Evolutionary conservation across 2,113 vertebrate genomes (phyloP).

Genomic region (Colossoma macropomum): DNA sequence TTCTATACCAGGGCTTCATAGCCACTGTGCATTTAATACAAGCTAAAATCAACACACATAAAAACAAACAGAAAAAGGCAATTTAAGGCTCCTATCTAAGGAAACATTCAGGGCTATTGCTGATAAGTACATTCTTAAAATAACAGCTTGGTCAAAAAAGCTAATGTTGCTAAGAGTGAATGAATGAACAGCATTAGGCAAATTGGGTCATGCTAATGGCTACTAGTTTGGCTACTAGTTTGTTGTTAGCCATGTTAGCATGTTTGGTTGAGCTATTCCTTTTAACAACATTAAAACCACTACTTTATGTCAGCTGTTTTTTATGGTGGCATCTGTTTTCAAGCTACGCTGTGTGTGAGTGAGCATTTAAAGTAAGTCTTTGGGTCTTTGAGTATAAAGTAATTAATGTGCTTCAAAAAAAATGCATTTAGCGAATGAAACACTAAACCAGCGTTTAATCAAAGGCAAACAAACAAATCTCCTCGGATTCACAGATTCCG

Average conservation of each 20-base stretch:
- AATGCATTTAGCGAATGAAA: background rate
- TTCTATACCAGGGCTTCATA: background rate
- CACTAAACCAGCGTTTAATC: conserved; percentile 52
- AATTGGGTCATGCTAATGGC: background rate
- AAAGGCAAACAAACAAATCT: conserved; percentile 65
- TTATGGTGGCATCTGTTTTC: background rate
- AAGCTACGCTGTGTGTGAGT: background rate
- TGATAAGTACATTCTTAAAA: background rate
- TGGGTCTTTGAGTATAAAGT: background rate
- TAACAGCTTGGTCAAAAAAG: background rate
- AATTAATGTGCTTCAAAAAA: background rate
- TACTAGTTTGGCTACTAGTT: background rate
- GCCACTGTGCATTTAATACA: background rate
- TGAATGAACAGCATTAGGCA: background rate
- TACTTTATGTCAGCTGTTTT: background rate
- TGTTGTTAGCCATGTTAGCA: background rate
- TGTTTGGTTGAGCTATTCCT: background rate
- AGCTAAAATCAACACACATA: background rate
- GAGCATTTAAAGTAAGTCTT: background rate
- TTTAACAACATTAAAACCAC: background rate
- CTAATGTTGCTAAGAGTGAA: background rate
- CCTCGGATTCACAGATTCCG: conserved; percentile 35
- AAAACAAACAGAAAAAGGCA: background rate
- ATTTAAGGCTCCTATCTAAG: background rate
- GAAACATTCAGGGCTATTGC: background rate